phyloP scores from a whole-genome alignment of 1,140 invertebrate species.

The Drosophila tropicalis region DNA sequence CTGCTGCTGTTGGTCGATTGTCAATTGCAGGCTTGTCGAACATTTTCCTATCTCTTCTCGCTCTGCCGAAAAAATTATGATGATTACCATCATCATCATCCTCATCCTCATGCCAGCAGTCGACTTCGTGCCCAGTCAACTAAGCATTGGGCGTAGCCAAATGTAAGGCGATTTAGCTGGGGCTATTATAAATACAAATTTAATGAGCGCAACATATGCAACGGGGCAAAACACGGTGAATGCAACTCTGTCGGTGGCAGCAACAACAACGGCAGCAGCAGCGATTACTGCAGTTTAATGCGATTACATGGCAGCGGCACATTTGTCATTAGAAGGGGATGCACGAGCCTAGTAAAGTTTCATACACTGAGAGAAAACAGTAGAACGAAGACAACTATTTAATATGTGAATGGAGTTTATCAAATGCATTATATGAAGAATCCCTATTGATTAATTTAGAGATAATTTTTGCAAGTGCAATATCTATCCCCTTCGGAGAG shows the following conservation, averaged over 20 bases:
- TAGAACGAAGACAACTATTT: neutral
- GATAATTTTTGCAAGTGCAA: constrained; percentile 35
- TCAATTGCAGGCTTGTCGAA: constrained; percentile 56
- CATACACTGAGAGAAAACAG: constrained; percentile 3
- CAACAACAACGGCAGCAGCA: constrained; percentile 19
- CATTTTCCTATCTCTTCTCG: constrained; percentile 42
- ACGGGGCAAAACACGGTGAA: constrained; percentile 28
- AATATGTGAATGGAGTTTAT: neutral
- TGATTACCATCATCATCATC: constrained; percentile 73
- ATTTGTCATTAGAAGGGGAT: constrained; percentile 68
- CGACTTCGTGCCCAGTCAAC: constrained; percentile 31
- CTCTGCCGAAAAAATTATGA: constrained; percentile 71
- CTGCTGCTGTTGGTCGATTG: constrained; percentile 35
- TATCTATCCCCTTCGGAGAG: constrained; percentile 9
- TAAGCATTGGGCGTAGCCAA: constrained; percentile 72
- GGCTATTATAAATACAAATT: constrained; percentile 80
- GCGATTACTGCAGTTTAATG: constrained; percentile 64
- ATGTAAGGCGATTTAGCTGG: constrained; percentile 73
- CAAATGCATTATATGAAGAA: too few relatives aligned
- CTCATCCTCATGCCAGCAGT: constrained; percentile 33
- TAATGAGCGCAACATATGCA: constrained; percentile 80
- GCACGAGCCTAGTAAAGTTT: constrained; percentile 13
- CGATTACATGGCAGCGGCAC: constrained; percentile 79
- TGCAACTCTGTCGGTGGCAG: constrained; percentile 1
- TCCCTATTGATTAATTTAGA: too few relatives aligned